Conservation (phyloP, 1,140 invertebrate species). For the Saccostrea echinata region DNA sequence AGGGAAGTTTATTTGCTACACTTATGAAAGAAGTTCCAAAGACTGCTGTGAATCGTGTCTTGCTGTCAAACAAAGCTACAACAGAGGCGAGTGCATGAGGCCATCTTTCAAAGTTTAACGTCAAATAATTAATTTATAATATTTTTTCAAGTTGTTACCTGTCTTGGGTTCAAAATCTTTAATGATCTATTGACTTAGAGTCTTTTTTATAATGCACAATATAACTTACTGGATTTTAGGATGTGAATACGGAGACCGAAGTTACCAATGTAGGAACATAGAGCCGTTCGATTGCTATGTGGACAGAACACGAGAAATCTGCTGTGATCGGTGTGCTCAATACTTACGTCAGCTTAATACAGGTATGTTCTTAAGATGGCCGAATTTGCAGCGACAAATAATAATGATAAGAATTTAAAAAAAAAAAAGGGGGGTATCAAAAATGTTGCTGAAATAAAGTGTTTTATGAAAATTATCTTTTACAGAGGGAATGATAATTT, state of each 20-base stretch:
- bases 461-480: too few relatives aligned
- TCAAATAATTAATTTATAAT: neutral
- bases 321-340: conserved; percentile 68
- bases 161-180: neutral
- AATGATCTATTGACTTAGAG: too few relatives aligned
- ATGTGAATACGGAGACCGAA: conserved; percentile 74
- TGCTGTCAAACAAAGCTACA: conserved; percentile 60
- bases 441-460: too few relatives aligned
- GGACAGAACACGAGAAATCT: conserved; percentile 66
- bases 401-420: too few relatives aligned
- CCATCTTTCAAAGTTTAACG: neutral
- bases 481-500: too few relatives aligned
- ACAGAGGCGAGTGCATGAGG: conserved; percentile 49
- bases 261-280: conserved; percentile 66
- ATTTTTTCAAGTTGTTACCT: neutral
- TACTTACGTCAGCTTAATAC: conserved; percentile 55
- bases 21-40: conserved; percentile 68
- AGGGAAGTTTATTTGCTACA: conserved; percentile 71
- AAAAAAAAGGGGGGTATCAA: too few relatives aligned
- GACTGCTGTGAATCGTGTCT: conserved; percentile 70
- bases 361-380: neutral
- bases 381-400: too few relatives aligned
- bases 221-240: conserved; percentile 58
- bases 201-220: neutral
- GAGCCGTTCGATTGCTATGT: conserved; percentile 71